Evolutionary conservation across 2,113 vertebrate species (phyloP).

Genomic region (Phalacrocorax aristotelis): DNA sequence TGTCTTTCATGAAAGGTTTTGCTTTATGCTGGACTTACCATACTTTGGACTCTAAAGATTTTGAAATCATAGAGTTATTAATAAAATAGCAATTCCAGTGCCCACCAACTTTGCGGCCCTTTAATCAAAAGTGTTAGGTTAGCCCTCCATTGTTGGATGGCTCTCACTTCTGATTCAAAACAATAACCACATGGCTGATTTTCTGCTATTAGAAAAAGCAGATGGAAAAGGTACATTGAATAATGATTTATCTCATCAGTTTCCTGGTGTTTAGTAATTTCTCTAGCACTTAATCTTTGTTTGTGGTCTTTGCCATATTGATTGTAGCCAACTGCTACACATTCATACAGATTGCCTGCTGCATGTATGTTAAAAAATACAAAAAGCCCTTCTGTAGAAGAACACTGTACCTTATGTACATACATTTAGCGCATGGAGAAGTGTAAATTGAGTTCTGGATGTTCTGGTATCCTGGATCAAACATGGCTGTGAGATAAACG

Average conservation of each 20-base stretch:
- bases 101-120: neutral
- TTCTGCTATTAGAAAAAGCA: neutral
- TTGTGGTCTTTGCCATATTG: neutral
- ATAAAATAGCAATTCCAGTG: neutral
- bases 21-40: neutral
- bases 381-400: neutral
- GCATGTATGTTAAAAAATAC: neutral
- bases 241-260: neutral
- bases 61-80: neutral
- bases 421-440: neutral
- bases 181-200: neutral
- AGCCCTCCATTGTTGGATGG: neutral
- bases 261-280: neutral
- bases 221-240: neutral
- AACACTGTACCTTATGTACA: neutral
- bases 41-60: neutral
- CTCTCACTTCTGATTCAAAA: neutral
- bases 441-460: neutral
- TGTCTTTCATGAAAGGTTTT: neutral
- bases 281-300: neutral
- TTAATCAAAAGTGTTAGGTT: neutral
- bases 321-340: neutral
- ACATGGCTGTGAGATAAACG: neutral
- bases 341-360: neutral
- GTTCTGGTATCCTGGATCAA: neutral